phyloP scores from a whole-genome alignment of 2,797 vertebrate species.

The Sphaeramia orbicularis region DNA sequence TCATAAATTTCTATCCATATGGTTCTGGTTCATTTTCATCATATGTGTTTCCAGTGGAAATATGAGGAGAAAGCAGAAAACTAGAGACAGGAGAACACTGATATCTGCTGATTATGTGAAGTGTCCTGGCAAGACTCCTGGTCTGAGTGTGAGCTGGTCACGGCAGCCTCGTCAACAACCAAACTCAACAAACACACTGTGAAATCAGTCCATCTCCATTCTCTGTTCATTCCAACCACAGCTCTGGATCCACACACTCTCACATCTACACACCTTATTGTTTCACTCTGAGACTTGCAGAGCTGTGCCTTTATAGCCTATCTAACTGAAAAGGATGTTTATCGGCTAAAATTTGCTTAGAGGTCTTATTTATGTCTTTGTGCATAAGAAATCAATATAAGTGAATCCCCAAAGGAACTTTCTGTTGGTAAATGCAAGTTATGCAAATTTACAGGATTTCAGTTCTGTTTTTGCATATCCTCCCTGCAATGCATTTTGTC shows the following conservation, averaged over 20 bases:
- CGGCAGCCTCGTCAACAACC: conserved; percentile 6
- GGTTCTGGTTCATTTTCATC: too few species aligned
- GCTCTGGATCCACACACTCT: background rate
- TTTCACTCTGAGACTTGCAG: conserved; percentile 3
- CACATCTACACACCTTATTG: conserved; percentile 18
- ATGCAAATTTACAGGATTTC: too few species aligned
- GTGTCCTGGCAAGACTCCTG: background rate
- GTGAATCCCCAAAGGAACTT: too few species aligned
- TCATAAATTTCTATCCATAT: too few species aligned
- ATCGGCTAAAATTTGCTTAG: too few species aligned
- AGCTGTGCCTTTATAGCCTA: background rate
- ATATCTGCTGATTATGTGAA: conserved; percentile 6
- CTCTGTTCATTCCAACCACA: conserved; percentile 7
- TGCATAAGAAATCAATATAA: too few species aligned
- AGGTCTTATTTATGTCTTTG: too few species aligned
- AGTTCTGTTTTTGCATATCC: too few species aligned
- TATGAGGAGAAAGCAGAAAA: background rate
- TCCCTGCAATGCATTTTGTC: too few species aligned
- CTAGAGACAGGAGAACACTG: conserved; percentile 1
- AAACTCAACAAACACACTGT: conserved; percentile 32
- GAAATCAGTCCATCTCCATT: conserved; percentile 23
- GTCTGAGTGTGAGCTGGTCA: background rate
- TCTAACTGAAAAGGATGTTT: conserved; percentile 2
- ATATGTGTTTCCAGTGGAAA: too few species aligned
- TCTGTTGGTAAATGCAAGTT: too few species aligned